Percentiles rank a stretch among this genome's conserved stretches.
Conservation (phyloP, 1,140 invertebrate species). For the Pseudomyrmex sp. region DNA sequence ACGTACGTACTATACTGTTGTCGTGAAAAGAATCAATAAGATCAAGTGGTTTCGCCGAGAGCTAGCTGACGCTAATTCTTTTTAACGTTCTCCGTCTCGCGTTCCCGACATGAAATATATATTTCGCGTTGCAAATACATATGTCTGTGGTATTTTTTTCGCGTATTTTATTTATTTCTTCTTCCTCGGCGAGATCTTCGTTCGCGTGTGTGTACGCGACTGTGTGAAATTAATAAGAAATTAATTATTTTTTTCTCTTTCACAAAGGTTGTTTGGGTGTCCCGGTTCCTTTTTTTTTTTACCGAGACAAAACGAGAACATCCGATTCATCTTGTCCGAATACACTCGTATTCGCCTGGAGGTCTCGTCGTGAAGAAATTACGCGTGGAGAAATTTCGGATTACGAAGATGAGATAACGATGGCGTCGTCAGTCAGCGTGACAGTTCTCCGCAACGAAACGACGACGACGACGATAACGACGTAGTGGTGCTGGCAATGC, state of each 20-base stretch:
- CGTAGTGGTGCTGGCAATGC: neutral
- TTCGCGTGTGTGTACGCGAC: too few relatives aligned
- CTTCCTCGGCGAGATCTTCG: too few relatives aligned
- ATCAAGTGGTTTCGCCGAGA: neutral
- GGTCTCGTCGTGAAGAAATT: too few relatives aligned
- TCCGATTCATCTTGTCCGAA: too few relatives aligned
- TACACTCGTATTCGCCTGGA: too few relatives aligned
- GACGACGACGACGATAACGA: neutral
- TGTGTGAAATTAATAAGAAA: too few relatives aligned
- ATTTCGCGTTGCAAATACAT: neutral
- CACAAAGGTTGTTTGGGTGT: too few relatives aligned
- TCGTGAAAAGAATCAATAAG: constrained; percentile 30
- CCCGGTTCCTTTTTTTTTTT: too few relatives aligned
- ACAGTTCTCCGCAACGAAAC: neutral
- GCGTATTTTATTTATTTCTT: too few relatives aligned
- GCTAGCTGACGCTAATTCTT: constrained; percentile 14
- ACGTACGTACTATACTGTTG: neutral
- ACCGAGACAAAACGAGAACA: too few relatives aligned
- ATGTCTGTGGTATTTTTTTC: too few relatives aligned
- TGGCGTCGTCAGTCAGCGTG: constrained; percentile 15
- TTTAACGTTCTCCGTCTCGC: neutral
- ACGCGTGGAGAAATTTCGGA: neutral
- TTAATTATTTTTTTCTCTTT: too few relatives aligned
- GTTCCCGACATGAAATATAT: neutral
- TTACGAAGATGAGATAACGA: neutral